Evolutionary conservation across 2,797 vertebrate genomes (phyloP).

Genomic region (Rhinella marina): DNA sequence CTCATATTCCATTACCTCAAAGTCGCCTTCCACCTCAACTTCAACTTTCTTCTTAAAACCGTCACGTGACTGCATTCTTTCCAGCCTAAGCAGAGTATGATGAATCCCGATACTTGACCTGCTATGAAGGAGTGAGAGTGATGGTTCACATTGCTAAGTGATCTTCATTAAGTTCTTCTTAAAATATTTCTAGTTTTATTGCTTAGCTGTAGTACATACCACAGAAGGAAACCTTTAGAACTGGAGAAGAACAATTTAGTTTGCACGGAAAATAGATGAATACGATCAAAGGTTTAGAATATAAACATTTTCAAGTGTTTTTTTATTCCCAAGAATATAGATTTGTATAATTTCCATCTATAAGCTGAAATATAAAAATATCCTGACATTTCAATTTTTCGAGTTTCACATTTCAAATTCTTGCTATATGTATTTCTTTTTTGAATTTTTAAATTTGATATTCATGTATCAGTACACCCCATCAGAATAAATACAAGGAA

Average conservation of each 20-base stretch:
- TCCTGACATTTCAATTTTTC: neutral
- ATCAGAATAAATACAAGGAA: no score
- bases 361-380: neutral
- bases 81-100: slow-evolving; percentile 43
- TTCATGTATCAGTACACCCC: no score
- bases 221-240: neutral
- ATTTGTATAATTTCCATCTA: neutral
- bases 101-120: slow-evolving; percentile 44
- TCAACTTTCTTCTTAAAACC: slow-evolving; percentile 46
- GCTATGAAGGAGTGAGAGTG: slow-evolving; percentile 24
- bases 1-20: slow-evolving; percentile 59
- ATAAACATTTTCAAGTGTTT: neutral
- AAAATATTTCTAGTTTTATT: slow-evolving; percentile 28
- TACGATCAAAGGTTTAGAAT: neutral
- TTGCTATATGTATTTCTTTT: no score
- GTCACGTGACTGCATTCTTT: slow-evolving; percentile 53
- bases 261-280: neutral
- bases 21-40: slow-evolving; percentile 54
- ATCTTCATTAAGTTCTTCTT: slow-evolving; percentile 45
- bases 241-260: slow-evolving; percentile 4
- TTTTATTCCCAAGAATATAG: neutral
- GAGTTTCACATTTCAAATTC: neutral
- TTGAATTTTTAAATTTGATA: no score
- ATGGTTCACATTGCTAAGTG: slow-evolving; percentile 31
- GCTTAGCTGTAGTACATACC: slow-evolving; percentile 22